Evolutionary conservation across 1,140 invertebrate species (phyloP).

Genomic region (Grapholita molesta): DNA sequence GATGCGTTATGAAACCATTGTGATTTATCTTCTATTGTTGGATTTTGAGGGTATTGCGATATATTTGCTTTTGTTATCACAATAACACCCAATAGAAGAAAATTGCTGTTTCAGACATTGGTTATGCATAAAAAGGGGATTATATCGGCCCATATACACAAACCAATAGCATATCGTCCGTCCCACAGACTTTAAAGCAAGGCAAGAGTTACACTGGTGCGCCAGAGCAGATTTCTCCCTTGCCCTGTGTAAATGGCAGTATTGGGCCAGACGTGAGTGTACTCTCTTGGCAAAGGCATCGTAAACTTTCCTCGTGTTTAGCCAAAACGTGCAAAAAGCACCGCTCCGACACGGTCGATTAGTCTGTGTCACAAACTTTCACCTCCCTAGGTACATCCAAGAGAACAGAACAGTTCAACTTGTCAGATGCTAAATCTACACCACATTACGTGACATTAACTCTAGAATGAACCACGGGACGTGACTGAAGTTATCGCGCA

Average conservation of each 20-base stretch:
- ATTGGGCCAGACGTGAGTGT: background rate
- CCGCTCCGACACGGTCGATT: constrained; percentile 43
- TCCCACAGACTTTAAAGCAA: no score
- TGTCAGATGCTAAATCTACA: constrained; percentile 39
- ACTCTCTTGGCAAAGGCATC: constrained; percentile 27
- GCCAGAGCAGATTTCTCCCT: background rate
- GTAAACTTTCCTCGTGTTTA: constrained; percentile 23
- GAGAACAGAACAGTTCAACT: background rate
- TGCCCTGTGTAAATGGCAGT: background rate
- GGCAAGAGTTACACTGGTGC: background rate
- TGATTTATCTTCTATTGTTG: constrained; percentile 4
- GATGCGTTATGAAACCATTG: constrained; percentile 15
- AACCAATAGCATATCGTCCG: no score
- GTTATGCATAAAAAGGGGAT: no score
- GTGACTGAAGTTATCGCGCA: background rate
- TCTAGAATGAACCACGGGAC: background rate
- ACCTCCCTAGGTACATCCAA: constrained; percentile 37
- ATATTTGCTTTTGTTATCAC: background rate
- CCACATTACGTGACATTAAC: background rate
- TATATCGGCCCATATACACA: no score
- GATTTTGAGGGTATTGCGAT: constrained; percentile 3
- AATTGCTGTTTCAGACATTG: background rate
- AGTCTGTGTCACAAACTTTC: constrained; percentile 60
- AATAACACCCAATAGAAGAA: background rate
- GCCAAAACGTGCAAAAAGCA: constrained; percentile 31